These are phyloP conservation scores for Himantopus leucocephalus DNA, from an alignment of 2,113 vertebrate species.

Conservation along the genomic window DNA sequence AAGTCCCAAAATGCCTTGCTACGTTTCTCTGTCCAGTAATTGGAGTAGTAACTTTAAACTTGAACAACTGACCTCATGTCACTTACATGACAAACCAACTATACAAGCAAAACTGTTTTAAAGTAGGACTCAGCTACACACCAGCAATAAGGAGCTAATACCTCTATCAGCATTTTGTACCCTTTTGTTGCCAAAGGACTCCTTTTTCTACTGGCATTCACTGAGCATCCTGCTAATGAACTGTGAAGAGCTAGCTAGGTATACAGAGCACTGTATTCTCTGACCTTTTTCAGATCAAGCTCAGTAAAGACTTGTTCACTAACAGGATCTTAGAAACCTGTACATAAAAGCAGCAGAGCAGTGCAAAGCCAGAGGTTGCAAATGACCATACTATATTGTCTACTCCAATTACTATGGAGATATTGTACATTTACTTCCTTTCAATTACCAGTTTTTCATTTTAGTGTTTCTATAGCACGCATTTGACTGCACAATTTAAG, in stretches of 20 bases:
- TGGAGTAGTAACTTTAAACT: neutral
- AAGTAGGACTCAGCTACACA: neutral
- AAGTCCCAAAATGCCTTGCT: neutral
- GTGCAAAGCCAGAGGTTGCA: neutral
- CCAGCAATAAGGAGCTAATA: neutral
- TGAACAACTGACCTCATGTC: neutral
- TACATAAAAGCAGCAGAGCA: neutral
- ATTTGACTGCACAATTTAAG: neutral
- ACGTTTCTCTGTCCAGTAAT: neutral
- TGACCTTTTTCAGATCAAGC: neutral
- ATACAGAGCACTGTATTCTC: fast-evolving
- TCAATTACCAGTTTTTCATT: neutral
- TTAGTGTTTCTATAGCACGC: neutral
- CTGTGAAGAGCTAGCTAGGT: neutral
- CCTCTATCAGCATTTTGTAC: neutral
- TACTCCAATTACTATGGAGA: neutral
- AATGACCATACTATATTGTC: neutral
- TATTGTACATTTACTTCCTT: neutral
- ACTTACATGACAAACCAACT: neutral
- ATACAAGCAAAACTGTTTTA: neutral
- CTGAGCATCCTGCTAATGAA: neutral
- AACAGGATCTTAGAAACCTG: neutral
- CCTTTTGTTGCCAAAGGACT: neutral
- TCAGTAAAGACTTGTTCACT: neutral
- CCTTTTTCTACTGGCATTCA: neutral